Conservation (phyloP, 2,113 vertebrate species). For the Notiomystis cincta region DNA sequence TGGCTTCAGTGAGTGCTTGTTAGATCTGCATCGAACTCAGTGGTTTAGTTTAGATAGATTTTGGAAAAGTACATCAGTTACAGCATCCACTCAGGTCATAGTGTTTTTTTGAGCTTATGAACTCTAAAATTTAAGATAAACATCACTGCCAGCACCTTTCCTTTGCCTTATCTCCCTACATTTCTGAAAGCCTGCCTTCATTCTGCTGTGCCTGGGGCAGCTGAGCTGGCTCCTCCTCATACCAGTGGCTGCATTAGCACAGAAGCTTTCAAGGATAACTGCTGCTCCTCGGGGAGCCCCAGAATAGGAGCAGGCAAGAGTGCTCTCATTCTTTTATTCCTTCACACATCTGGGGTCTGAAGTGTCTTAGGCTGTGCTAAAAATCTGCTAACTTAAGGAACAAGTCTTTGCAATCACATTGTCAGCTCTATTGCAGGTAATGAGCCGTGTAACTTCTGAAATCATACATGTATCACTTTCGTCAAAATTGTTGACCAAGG, state of each 20-base stretch:
- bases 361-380: conserved; percentile 7
- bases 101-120: background rate
- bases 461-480: conserved; percentile 10
- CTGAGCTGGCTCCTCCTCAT: background rate
- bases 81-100: background rate
- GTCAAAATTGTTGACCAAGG: conserved; percentile 3
- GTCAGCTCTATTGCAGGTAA: conserved; percentile 26
- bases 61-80: background rate
- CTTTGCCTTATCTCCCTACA: background rate
- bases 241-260: conserved; percentile 2
- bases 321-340: conserved; percentile 42
- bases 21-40: background rate
- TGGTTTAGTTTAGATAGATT: background rate
- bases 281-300: conserved; percentile 15
- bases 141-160: background rate
- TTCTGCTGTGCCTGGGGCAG: background rate
- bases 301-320: conserved; percentile 38
- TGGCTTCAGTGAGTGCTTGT: background rate
- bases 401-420: background rate
- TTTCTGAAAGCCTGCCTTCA: background rate
- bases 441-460: conserved; percentile 31
- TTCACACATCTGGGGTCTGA: conserved; percentile 36
- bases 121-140: background rate
- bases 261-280: conserved; percentile 60
- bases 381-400: conserved; percentile 43